phyloP scores from a whole-genome alignment of 2,113 vertebrate genomes.

The Platichthys flesus region DNA sequence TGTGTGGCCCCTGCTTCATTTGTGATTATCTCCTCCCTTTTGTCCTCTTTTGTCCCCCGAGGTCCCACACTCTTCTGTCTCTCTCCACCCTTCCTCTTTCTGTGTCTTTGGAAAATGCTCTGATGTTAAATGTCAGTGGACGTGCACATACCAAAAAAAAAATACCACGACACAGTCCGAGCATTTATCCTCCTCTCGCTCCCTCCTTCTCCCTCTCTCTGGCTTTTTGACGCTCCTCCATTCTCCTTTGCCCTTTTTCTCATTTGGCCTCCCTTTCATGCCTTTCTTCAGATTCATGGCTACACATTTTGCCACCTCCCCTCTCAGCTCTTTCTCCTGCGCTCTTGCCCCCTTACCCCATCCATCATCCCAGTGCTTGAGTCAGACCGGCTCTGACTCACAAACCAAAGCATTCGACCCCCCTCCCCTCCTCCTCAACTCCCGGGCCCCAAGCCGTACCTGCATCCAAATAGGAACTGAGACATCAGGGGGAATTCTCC shows the following conservation, averaged over 20 bases:
- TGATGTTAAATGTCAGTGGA: conserved; percentile 62
- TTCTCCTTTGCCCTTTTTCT: conserved; percentile 60
- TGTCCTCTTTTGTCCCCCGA: conserved; percentile 47
- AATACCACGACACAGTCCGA: conserved; percentile 37
- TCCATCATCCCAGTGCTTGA: conserved; percentile 70
- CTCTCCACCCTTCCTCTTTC: conserved; percentile 18
- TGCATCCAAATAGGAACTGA: conserved; percentile 43
- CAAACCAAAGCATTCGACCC: conserved; percentile 40
- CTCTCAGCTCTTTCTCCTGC: conserved; percentile 41
- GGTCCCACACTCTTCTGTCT: conserved; percentile 41
- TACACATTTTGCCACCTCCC: conserved; percentile 64
- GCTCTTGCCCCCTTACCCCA: conserved; percentile 60
- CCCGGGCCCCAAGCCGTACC: conserved; percentile 7
- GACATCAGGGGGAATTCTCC: conserved; percentile 31
- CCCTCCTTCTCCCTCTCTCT: conserved; percentile 44
- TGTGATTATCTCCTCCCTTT: conserved; percentile 57
- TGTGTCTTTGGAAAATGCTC: conserved; percentile 22
- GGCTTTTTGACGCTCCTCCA: conserved; percentile 40
- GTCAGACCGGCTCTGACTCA: conserved; percentile 68
- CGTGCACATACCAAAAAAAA: conserved; percentile 62
- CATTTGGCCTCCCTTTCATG: conserved; percentile 66
- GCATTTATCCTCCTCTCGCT: conserved; percentile 51
- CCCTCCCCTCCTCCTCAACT: conserved; percentile 1
- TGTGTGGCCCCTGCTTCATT: conserved; percentile 59
- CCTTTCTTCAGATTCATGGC: conserved; percentile 70